Base-by-base conservation (phyloP, 2,113 vertebrate genomes). In the Hipposideros armiger region DNA sequence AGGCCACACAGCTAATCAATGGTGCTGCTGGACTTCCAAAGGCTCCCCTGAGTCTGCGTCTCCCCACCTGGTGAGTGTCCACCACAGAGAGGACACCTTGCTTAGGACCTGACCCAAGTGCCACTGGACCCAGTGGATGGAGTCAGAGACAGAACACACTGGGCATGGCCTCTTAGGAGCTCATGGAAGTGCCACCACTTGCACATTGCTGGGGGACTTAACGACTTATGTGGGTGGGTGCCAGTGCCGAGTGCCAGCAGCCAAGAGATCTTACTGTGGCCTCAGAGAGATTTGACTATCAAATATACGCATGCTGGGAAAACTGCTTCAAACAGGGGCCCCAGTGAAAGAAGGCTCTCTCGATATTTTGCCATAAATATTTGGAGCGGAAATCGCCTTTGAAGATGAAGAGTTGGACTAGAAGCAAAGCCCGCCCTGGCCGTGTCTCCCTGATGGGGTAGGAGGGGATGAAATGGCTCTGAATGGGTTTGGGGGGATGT, bases 51-150 rank as follows among this genome's bases (percentile, higher is more conserved):
- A 45, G 47, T 28, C 54, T 22, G 24, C 28, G 16, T 58, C 67
- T 69, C 81, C 16, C 5, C 26, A 5, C 98, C 97, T 96, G 97
- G 96, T 97, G 94, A 64, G 95, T 95, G 93, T 95, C 97, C 98
- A 94, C 94, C 78, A 90, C 76, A 97, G 97, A 97, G 94, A 97
- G 97, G 97, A 97, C 97, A 94, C 97, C 97, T 97, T 92, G 94
- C 87, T 96, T 96, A 96, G 97, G 95, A 97, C 98, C 91, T 92
- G 82, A 97, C 95, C 95, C 97, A 86, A 93, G 94, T 91, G 96
- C 92, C 97, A 66, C 97, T n/a, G 96, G 97, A 90, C 97, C 97
- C 98, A 97, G 97, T 56, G 96, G 97, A 76, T 64, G 87, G 96
- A 95, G 96, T 97, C 95, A 95, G 95, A 85, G 90, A 66, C 47